Conservation (phyloP, 2,797 vertebrate species). For the Peromyscus aztecus region DNA sequence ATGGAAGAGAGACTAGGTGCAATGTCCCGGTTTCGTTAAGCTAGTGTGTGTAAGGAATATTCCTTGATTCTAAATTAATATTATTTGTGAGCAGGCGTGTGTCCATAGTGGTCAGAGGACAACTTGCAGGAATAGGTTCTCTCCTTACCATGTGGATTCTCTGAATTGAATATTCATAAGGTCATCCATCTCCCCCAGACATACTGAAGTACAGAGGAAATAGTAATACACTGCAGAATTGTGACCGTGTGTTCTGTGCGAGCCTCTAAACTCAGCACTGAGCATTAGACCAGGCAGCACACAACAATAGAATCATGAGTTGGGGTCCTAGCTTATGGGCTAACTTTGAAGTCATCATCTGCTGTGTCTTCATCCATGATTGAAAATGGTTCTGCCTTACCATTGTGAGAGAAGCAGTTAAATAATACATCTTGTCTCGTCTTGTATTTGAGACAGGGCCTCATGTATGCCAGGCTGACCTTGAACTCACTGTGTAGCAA, state of each 20-base stretch:
- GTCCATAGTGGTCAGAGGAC: neutral
- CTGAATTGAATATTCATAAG: neutral
- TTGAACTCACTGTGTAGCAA: neutral
- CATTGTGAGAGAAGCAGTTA: neutral
- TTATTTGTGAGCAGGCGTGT: neutral
- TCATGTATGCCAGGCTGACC: neutral
- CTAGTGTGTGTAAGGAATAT: neutral
- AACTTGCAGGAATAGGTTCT: neutral
- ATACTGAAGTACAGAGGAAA: neutral
- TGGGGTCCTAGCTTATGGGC: neutral
- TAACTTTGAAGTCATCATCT: neutral
- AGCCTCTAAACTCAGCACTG: neutral
- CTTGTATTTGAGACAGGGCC: neutral
- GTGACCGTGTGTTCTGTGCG: neutral
- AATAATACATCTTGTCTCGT: neutral
- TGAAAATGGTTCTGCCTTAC: neutral
- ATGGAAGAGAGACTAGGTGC: neutral
- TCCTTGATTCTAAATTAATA: neutral
- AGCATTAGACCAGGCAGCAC: neutral
- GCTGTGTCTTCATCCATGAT: neutral
- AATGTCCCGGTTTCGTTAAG: slow-evolving; percentile 8
- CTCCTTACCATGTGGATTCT: neutral
- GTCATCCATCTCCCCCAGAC: neutral
- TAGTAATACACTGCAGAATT: neutral
- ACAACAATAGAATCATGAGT: neutral